These are phyloP conservation scores for Nothobranchius kuhntae DNA, from an alignment of 2,113 vertebrate species.

Conservation along the genomic window DNA sequence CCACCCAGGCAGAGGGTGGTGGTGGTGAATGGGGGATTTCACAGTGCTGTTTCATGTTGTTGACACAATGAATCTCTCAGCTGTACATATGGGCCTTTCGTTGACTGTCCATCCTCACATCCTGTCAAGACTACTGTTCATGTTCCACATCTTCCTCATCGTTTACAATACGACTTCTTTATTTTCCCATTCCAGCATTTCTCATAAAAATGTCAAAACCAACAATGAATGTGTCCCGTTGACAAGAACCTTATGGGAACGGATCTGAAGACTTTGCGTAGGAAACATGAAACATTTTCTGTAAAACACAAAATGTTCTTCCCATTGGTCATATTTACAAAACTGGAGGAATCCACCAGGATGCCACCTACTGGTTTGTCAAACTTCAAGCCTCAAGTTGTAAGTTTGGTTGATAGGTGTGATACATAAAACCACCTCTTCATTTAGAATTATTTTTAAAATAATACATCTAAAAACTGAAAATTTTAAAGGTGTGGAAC, in stretches of 20 bases:
- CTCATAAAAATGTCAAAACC: constrained; percentile 9
- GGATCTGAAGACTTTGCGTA: not conserved
- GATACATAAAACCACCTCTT: not conserved
- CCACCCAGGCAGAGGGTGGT: constrained; percentile 6
- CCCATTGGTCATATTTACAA: too few relatives aligned
- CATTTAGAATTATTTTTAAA: too few relatives aligned
- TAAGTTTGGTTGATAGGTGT: not conserved
- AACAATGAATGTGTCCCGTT: not conserved
- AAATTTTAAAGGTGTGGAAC: too few relatives aligned
- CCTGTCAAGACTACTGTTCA: not conserved
- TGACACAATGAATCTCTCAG: constrained; percentile 26
- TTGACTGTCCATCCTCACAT: not conserved
- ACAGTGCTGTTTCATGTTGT: constrained; percentile 56
- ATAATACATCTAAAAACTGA: too few relatives aligned
- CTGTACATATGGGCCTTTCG: constrained; percentile 5
- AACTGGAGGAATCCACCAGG: too few relatives aligned
- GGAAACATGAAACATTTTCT: not conserved
- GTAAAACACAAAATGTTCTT: too few relatives aligned
- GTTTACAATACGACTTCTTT: not conserved
- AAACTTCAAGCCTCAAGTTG: not conserved
- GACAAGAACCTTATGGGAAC: not conserved
- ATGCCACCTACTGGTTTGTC: too few relatives aligned
- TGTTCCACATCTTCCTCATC: not conserved
- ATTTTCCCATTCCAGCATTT: not conserved
- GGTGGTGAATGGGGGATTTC: constrained; percentile 20